Conservation (phyloP, 2,113 vertebrate genomes). For the Pachycephala philippinensis region DNA sequence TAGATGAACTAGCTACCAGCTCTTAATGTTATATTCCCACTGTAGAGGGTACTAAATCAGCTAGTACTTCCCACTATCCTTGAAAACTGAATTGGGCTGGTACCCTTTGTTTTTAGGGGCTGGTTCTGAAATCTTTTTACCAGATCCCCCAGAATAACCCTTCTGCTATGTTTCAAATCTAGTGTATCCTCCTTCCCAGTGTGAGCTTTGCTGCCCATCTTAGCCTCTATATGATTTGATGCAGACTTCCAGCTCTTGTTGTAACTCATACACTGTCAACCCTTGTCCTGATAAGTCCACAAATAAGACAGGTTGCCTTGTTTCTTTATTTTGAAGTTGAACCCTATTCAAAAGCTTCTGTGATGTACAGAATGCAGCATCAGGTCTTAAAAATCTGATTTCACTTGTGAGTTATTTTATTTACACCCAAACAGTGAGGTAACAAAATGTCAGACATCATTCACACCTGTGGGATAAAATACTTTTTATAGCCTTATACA, state of each 20-base stretch:
- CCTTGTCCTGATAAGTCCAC: background rate
- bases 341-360: background rate
- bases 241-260: background rate
- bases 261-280: background rate
- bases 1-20: background rate
- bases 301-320: background rate
- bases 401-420: conserved; percentile 20
- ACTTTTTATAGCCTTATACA: conserved; percentile 34
- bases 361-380: background rate
- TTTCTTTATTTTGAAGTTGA: background rate
- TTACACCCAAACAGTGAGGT: background rate
- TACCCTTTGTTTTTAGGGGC: background rate
- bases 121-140: background rate
- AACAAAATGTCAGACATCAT: conserved; percentile 26
- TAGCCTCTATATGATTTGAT: background rate
- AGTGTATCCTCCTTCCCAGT: background rate
- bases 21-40: background rate
- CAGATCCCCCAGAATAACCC: background rate
- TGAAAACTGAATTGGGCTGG: background rate
- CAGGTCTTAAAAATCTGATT: background rate
- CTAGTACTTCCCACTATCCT: background rate
- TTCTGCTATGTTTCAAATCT: background rate
- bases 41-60: background rate
- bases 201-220: background rate
- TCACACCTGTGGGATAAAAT: conserved; percentile 29